A percentile compares a stretch with the other conserved stretches of the same genome.
These are phyloP conservation scores for Eristalis arbustorum DNA, from an alignment of 2,888 invertebrate genomes.

Conservation along the genomic window DNA sequence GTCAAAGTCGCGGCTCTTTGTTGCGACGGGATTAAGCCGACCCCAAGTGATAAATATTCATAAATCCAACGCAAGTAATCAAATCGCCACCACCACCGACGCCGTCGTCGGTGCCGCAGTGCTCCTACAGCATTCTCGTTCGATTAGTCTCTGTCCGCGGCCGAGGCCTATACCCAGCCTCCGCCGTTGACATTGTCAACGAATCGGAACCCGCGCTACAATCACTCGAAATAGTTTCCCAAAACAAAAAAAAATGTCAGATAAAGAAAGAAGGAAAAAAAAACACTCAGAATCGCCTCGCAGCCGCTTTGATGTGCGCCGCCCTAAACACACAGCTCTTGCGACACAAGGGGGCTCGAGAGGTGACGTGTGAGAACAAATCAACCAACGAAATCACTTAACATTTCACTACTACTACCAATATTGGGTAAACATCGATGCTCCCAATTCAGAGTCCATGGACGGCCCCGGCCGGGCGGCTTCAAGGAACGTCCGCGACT, in stretches of 20 bases:
- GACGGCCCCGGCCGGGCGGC: background rate
- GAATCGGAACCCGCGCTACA: conserved; percentile 65
- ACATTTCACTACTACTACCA: conserved; percentile 72
- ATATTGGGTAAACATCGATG: conserved; percentile 70
- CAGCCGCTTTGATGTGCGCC: conserved; percentile 53
- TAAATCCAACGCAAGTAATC: conserved; percentile 52
- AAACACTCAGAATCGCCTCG: conserved; percentile 26
- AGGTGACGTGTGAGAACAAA: conserved; percentile 68
- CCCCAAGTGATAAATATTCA: conserved; percentile 60
- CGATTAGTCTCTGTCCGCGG: conserved; percentile 49
- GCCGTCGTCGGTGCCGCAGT: background rate
- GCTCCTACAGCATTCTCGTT: conserved; percentile 35
- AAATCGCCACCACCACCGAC: conserved; percentile 16
- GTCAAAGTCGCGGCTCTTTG: conserved; percentile 24
- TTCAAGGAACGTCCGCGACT: background rate
- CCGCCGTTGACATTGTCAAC: conserved; percentile 62
- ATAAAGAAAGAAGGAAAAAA: background rate
- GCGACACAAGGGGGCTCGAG: conserved; percentile 59
- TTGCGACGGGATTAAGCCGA: conserved; percentile 51
- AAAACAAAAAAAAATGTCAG: conserved; percentile 21
- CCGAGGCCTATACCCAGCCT: conserved; percentile 9
- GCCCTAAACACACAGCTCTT: conserved; percentile 42
- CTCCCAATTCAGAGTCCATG: conserved; percentile 63
- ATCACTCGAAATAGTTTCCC: conserved; percentile 60
- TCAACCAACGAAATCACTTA: conserved; percentile 71